phyloP scores from a whole-genome alignment of 2,113 vertebrate species.

The Kryptolebias marmoratus region DNA sequence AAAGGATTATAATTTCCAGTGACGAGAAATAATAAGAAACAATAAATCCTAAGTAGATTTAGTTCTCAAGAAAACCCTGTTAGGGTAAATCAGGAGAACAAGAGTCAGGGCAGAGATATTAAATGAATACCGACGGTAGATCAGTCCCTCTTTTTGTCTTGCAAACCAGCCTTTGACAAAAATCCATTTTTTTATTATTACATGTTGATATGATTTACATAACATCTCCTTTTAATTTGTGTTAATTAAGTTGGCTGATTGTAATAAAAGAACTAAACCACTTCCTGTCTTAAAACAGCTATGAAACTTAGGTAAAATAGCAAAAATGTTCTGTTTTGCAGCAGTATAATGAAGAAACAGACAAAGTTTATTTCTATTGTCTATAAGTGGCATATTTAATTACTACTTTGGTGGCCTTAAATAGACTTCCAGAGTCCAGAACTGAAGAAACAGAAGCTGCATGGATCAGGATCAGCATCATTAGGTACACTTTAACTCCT shows the following conservation, averaged over 20 bases:
- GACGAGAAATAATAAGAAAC: slow-evolving; percentile 82
- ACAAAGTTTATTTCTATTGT: too few species aligned
- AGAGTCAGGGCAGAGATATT: slow-evolving; percentile 68
- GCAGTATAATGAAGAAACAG: too few species aligned
- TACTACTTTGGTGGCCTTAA: too few species aligned
- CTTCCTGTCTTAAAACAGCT: background rate
- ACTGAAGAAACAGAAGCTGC: too few species aligned
- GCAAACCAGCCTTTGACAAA: background rate
- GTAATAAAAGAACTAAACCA: background rate
- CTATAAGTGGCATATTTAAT: too few species aligned
- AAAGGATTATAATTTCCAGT: slow-evolving; percentile 78
- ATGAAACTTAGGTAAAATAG: background rate
- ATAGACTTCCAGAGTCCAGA: too few species aligned
- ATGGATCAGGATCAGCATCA: too few species aligned
- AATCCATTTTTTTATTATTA: too few species aligned
- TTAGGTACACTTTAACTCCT: too few species aligned
- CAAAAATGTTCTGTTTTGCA: background rate
- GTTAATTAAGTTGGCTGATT: too few species aligned
- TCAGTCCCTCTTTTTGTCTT: slow-evolving; percentile 9
- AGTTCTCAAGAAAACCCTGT: slow-evolving; percentile 82
- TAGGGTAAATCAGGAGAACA: slow-evolving; percentile 75
- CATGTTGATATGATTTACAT: background rate
- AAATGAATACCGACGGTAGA: slow-evolving; percentile 60
- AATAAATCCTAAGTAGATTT: slow-evolving; percentile 84
- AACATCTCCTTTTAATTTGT: background rate